A percentile compares a stretch with the other conserved stretches of the same genome.
Evolutionary conservation across 2,888 invertebrate genomes (phyloP).

Genomic region (Mechanitis mazaeus): DNA sequence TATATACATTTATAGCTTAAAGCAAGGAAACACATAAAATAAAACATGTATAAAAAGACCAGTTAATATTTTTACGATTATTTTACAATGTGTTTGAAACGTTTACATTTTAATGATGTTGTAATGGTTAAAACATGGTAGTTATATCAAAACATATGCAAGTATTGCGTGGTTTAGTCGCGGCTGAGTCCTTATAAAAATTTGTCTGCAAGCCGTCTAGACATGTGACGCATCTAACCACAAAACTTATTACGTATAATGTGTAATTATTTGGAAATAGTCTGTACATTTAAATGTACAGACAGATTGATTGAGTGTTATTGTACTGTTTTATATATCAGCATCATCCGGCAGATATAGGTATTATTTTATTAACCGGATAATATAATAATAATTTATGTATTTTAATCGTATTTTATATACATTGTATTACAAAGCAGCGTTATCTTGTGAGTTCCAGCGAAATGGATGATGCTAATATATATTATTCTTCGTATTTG

Average conservation of each 20-base stretch:
- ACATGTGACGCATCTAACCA: conserved; percentile 52
- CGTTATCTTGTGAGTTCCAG: no score
- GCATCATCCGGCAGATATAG: no score
- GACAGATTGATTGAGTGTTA: not conserved
- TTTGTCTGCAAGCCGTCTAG: conserved; percentile 69
- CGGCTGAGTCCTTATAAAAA: conserved; percentile 50
- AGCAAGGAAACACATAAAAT: no score
- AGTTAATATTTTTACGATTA: not conserved
- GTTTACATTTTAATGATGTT: not conserved
- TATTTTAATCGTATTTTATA: no score
- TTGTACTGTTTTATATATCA: not conserved
- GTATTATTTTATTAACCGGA: no score
- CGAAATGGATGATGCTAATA: no score
- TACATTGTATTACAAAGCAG: no score
- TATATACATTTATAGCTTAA: no score
- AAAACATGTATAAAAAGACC: no score
- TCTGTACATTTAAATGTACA: conserved; percentile 9
- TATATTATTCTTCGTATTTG: no score
- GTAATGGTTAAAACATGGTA: conserved; percentile 11
- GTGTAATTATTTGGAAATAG: conserved; percentile 21
- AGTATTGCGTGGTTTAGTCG: conserved; percentile 27
- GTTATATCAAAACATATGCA: conserved; percentile 15
- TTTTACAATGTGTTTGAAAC: conserved; percentile 5
- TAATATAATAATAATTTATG: no score
- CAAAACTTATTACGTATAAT: conserved; percentile 39